Conservation (phyloP, 2,113 vertebrate genomes). For the Hiodon alosoides region DNA sequence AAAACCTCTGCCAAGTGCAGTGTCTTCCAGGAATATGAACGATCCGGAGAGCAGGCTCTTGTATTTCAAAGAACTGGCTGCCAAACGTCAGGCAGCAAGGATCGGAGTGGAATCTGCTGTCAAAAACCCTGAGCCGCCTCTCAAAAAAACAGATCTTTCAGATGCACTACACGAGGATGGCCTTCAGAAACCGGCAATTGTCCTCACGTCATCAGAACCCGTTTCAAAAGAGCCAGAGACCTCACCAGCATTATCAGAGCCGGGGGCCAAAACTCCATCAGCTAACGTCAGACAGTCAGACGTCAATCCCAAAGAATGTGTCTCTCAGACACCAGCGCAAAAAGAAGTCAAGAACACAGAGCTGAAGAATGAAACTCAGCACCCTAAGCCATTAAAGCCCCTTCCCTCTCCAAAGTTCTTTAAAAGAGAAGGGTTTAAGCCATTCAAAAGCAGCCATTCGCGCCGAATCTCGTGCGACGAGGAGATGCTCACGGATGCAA, state of each 20-base stretch:
- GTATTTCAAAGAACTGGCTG: constrained; percentile 61
- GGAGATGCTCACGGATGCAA: constrained; percentile 55
- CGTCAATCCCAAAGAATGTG: constrained; percentile 28
- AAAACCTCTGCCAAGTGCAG: constrained; percentile 25
- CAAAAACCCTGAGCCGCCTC: constrained; percentile 46
- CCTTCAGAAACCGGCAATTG: constrained; percentile 15
- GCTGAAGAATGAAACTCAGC: constrained; percentile 52
- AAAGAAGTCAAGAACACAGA: constrained; percentile 43
- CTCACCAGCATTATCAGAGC: constrained; percentile 39
- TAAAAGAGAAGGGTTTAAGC: constrained; percentile 51
- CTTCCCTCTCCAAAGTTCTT: constrained; percentile 63
- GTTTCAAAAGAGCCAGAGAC: constrained; percentile 43
- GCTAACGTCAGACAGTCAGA: constrained; percentile 41
- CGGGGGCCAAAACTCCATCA: constrained; percentile 40
- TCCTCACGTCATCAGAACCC: constrained; percentile 30
- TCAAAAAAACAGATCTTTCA: constrained; percentile 53
- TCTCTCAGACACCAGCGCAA: constrained; percentile 27
- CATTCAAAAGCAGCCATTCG: constrained; percentile 49
- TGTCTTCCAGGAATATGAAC: constrained; percentile 48
- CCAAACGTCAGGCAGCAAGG: constrained; percentile 53
- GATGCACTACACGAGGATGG: constrained; percentile 25
- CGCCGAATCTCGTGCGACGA: constrained; percentile 59
- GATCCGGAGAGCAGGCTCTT: constrained; percentile 57
- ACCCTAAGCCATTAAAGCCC: constrained; percentile 54
- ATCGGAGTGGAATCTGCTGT: constrained; percentile 34